Evolutionary conservation across 2,888 invertebrate species (phyloP).

Genomic region (Leuctra nigra): DNA sequence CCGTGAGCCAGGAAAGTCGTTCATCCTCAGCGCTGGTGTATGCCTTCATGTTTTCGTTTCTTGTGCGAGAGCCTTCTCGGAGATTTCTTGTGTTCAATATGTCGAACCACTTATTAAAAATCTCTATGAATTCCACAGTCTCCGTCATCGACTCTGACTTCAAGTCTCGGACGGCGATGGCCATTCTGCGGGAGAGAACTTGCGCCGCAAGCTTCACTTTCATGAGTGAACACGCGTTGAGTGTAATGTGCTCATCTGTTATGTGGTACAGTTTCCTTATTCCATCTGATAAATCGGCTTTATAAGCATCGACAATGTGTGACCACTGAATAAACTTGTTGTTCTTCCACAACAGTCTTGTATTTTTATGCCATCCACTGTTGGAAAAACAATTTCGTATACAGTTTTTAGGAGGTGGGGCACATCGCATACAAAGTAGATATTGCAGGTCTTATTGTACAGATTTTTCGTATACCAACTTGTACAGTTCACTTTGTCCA

Average conservation of each 20-base stretch:
- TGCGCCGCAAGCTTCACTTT: conserved; percentile 1
- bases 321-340: background rate
- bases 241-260: background rate
- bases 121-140: background rate
- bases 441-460: background rate
- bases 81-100: background rate
- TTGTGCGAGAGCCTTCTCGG: background rate
- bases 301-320: background rate
- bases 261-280: background rate
- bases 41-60: background rate
- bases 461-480: background rate
- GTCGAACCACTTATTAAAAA: background rate
- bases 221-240: background rate
- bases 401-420: background rate
- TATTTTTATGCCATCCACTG: background rate
- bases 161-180: background rate
- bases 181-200: background rate
- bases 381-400: background rate
- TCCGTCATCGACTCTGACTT: background rate
- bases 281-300: background rate
- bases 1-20: background rate
- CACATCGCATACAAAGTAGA: background rate
- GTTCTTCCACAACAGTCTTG: background rate
- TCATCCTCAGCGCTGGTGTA: background rate
- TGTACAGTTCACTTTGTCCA: too few species aligned